Evolutionary conservation across 1,140 invertebrate species (phyloP).

Genomic region (Drosophila bocqueti): DNA sequence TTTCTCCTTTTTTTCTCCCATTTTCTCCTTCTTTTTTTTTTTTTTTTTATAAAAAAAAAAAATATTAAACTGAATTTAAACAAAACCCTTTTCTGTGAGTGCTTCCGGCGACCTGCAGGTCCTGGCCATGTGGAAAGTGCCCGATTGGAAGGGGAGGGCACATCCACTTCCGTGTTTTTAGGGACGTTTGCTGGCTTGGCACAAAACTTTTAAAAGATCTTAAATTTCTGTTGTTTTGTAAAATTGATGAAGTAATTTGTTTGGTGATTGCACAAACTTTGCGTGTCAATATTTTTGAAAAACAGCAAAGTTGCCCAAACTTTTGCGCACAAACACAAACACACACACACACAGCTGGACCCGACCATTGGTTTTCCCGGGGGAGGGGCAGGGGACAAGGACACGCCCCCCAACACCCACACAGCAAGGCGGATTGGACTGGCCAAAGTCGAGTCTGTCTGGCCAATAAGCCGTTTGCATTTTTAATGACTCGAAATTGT

Average conservation of each 20-base stretch:
- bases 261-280: conserved; percentile 80
- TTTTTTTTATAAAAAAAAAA: too few relatives aligned
- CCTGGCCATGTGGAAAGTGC: conserved; percentile 7
- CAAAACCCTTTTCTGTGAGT: conserved; percentile 3
- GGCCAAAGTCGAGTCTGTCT: conserved; percentile 27
- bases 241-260: conserved; percentile 83
- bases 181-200: conserved; percentile 30
- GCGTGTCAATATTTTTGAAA: conserved; percentile 79
- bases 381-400: conserved; percentile 11
- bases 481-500: conserved; percentile 69
- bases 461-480: conserved; percentile 68
- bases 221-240: conserved; percentile 81
- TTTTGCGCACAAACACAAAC: conserved; percentile 25
- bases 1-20: too few relatives aligned
- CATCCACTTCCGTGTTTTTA: conserved; percentile 46
- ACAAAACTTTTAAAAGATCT: conserved; percentile 79
- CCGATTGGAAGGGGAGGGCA: conserved; percentile 14
- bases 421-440: not conserved
- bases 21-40: too few relatives aligned
- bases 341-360: conserved; percentile 17
- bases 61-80: not conserved
- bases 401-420: conserved; percentile 8
- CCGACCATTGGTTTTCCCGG: not conserved
- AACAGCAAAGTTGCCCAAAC: conserved; percentile 61
- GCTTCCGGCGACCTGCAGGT: conserved; percentile 1